These are phyloP conservation scores for Cryptocephalus primarius DNA, from an alignment of 2,888 invertebrate species.

Conservation along the genomic window DNA sequence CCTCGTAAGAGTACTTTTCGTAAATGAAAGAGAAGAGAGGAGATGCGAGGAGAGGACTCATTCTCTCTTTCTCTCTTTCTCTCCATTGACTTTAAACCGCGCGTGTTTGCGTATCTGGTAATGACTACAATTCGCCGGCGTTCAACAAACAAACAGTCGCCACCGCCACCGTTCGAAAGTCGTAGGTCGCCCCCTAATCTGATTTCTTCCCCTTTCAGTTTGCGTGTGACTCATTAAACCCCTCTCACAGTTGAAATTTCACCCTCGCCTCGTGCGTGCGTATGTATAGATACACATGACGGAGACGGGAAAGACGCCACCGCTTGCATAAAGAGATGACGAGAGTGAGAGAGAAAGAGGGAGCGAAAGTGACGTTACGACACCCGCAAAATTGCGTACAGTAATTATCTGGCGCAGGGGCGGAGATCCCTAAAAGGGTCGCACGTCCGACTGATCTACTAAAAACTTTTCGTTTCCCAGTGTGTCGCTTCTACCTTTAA, in stretches of 20 bases:
- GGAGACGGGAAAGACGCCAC: background rate
- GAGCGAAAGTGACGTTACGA: conserved; percentile 29
- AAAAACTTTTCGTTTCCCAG: too few species aligned
- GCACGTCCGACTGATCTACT: too few species aligned
- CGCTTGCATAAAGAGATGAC: background rate
- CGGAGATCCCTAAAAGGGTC: background rate
- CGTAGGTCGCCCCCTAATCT: conserved; percentile 36
- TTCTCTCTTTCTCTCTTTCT: background rate
- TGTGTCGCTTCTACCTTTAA: too few species aligned
- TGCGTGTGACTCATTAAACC: conserved; percentile 39
- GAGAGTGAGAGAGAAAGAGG: background rate
- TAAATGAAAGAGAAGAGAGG: background rate
- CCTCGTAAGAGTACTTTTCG: background rate
- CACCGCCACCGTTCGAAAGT: conserved; percentile 24
- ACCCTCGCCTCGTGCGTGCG: conserved; percentile 19
- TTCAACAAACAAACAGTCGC: conserved; percentile 25
- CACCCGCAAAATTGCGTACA: conserved; percentile 37
- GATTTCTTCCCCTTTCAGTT: conserved; percentile 38
- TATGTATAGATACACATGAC: conserved; percentile 23
- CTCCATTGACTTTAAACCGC: conserved; percentile 20
- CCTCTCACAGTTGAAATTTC: conserved; percentile 19
- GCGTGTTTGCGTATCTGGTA: conserved; percentile 29
- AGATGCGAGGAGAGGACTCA: background rate
- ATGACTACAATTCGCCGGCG: conserved; percentile 27
- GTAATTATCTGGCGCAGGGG: conserved; percentile 27